Percentiles rank a stretch among this genome's conserved stretches.
Evolutionary conservation across 1,140 invertebrate genomes (phyloP).

Genomic region (Melipona quadrifasciata): DNA sequence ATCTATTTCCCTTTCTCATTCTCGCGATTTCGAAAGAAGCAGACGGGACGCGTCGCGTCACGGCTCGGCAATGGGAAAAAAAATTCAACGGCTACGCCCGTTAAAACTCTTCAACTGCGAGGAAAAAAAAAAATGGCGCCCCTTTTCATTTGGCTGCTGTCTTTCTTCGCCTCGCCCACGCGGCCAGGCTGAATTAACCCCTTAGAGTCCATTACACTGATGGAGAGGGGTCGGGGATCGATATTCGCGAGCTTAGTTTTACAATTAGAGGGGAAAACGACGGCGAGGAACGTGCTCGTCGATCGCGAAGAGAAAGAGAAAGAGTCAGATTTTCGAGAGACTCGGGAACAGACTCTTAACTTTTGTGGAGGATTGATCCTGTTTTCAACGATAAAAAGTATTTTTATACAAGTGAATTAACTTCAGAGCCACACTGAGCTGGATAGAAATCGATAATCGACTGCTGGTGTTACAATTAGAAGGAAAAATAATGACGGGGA

Average conservation of each 20-base stretch:
- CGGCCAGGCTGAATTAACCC: slow-evolving; percentile 5
- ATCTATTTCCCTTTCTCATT: background rate
- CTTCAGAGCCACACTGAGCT: too few species aligned
- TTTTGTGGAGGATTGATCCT: too few species aligned
- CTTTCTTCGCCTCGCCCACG: slow-evolving; percentile 13
- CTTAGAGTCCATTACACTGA: too few species aligned
- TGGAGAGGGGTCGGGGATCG: background rate
- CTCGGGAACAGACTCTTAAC: too few species aligned
- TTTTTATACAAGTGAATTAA: too few species aligned
- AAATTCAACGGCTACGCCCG: background rate
- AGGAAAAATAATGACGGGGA: too few species aligned
- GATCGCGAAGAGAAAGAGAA: too few species aligned
- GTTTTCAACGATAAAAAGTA: too few species aligned
- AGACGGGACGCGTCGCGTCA: slow-evolving; percentile 21
- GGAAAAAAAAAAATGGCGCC: background rate
- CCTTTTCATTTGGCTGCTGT: slow-evolving; percentile 14
- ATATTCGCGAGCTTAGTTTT: background rate
- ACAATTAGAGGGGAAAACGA: too few species aligned
- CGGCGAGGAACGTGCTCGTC: background rate
- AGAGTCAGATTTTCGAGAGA: too few species aligned
- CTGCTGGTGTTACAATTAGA: too few species aligned
- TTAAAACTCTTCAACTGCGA: background rate
- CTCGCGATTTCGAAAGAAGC: slow-evolving; percentile 26
- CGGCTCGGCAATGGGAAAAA: background rate
- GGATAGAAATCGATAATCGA: too few species aligned